phyloP scores from a whole-genome alignment of 2,797 vertebrate species.

The Gymnocypris eckloni region DNA sequence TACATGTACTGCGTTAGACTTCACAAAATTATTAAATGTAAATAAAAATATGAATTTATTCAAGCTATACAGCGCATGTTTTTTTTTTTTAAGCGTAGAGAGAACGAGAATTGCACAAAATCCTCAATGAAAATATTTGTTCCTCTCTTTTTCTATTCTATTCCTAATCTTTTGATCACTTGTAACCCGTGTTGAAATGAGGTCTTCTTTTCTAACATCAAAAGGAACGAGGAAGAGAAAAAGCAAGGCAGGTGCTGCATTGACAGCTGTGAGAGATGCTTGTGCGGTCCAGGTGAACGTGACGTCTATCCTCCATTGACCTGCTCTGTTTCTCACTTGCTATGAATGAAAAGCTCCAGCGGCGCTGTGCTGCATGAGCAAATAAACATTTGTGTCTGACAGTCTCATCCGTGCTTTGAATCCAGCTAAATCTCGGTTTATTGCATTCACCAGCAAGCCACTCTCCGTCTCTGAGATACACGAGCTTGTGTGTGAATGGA shows the following conservation, averaged over 20 bases:
- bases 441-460: background rate
- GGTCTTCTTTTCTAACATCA: conserved; percentile 37
- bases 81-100: background rate
- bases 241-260: conserved; percentile 35
- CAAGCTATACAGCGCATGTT: too few species aligned
- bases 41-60: too few species aligned
- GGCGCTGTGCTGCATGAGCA: conserved; percentile 34
- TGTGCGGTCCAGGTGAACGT: conserved; percentile 24
- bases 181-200: conserved; percentile 27
- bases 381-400: conserved; percentile 58
- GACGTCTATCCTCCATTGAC: conserved; percentile 42
- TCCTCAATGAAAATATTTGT: background rate
- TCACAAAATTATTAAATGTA: too few species aligned
- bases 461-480: conserved; percentile 3
- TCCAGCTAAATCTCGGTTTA: conserved; percentile 39
- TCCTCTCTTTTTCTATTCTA: conserved; percentile 61
- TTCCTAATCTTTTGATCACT: conserved; percentile 25
- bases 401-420: conserved; percentile 54
- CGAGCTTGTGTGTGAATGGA: background rate
- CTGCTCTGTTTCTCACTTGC: conserved; percentile 38
- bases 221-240: conserved; percentile 25
- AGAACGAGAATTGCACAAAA: background rate
- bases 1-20: too few species aligned
- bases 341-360: conserved; percentile 27
- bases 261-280: conserved; percentile 44